A percentile compares a stretch with the other conserved stretches of the same genome.
phyloP scores from a whole-genome alignment of 2,113 vertebrate genomes.

The Tyto alba region DNA sequence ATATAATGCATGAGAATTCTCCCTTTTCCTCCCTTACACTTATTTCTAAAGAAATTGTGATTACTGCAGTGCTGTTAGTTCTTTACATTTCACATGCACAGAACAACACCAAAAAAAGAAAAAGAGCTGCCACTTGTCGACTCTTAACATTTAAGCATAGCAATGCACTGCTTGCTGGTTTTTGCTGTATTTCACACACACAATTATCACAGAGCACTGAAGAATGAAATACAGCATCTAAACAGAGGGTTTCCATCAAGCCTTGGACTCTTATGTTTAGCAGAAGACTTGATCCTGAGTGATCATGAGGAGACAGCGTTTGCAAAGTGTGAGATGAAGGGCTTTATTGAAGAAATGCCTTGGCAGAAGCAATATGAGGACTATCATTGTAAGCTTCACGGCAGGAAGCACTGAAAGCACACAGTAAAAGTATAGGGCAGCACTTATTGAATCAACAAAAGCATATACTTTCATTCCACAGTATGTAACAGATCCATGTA shows the following conservation, averaged over 20 bases:
- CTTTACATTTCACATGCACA: background rate
- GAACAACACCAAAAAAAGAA: background rate
- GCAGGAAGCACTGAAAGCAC: background rate
- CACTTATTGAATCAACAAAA: background rate
- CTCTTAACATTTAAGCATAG: background rate
- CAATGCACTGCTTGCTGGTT: background rate
- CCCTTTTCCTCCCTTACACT: background rate
- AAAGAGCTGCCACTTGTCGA: rapidly evolving
- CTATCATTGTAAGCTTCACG: background rate
- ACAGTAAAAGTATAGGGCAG: background rate
- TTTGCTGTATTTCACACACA: background rate
- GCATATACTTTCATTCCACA: background rate
- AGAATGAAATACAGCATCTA: background rate
- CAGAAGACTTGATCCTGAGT: background rate
- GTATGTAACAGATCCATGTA: background rate
- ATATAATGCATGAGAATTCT: background rate
- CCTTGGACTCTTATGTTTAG: background rate
- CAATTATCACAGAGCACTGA: background rate
- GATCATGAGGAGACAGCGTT: background rate
- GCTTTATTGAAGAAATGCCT: background rate
- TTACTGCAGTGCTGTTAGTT: background rate
- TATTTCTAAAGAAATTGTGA: background rate
- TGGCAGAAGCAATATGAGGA: background rate
- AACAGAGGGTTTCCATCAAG: background rate
- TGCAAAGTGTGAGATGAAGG: background rate